Conservation (phyloP, 1,140 invertebrate species). For the Hestina assimilis region DNA sequence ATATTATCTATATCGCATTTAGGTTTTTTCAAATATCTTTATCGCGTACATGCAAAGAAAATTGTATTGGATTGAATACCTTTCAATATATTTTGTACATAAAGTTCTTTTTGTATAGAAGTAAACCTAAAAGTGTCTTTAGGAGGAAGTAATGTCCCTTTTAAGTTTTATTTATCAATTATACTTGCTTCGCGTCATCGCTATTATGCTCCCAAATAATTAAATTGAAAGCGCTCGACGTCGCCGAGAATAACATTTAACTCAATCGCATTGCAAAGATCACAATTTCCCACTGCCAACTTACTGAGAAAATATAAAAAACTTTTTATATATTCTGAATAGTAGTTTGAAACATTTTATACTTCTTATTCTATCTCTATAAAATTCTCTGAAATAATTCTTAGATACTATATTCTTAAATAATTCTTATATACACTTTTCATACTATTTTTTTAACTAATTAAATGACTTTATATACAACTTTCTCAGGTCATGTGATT, state of each 20-base stretch:
- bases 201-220: constrained; percentile 70
- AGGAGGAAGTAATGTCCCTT: neutral
- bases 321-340: constrained; percentile 2
- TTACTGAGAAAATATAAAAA: constrained; percentile 24
- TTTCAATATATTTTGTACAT: constrained; percentile 14
- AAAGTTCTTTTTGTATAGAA: neutral
- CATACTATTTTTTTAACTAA: too few species aligned
- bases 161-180: constrained; percentile 5
- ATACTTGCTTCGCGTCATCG: constrained; percentile 28
- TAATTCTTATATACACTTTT: too few species aligned
- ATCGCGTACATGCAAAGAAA: constrained; percentile 32
- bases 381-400: too few species aligned
- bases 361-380: too few species aligned
- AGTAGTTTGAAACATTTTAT: too few species aligned
- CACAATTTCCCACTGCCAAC: constrained; percentile 53
- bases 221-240: constrained; percentile 72
- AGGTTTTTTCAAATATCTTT: constrained; percentile 62
- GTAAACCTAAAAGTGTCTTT: neutral
- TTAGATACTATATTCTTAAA: too few species aligned
- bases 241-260: constrained; percentile 70
- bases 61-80: constrained; percentile 27
- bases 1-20: constrained; percentile 76
- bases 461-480: too few species aligned
- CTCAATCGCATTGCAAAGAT: constrained; percentile 72
- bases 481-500: too few species aligned